Evolutionary conservation across 53 echinoderm and acorn worm genomes (phyloP).

Genomic region (Actinopyga echinites): DNA sequence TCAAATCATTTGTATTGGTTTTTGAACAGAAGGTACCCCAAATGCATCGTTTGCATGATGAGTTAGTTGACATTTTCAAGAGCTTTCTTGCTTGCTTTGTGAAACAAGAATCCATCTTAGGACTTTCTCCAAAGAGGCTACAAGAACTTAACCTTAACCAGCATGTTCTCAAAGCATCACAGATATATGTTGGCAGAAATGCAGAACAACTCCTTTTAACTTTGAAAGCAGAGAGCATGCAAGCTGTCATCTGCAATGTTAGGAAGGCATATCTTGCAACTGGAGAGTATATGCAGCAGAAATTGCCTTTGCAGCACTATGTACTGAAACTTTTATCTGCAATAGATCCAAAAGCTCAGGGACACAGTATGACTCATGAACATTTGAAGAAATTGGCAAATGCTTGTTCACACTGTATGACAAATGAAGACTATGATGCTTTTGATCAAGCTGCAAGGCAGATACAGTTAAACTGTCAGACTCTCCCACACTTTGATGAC

Average conservation of each 20-base stretch:
- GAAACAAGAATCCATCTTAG: slow-evolving; percentile 39
- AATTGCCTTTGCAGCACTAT: slow-evolving; percentile 37
- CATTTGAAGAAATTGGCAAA: slow-evolving; percentile 41
- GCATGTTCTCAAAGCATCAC: slow-evolving; percentile 34
- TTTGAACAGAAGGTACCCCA: slow-evolving; percentile 52
- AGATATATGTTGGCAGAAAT: slow-evolving; percentile 28
- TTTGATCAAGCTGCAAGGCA: slow-evolving; percentile 38
- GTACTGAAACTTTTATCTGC: slow-evolving; percentile 37
- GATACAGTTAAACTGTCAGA: slow-evolving; percentile 36
- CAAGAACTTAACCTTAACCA: slow-evolving; percentile 6
- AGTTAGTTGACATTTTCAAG: slow-evolving; percentile 43
- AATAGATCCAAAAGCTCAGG: slow-evolving; percentile 52
- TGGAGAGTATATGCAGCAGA: slow-evolving; percentile 41
- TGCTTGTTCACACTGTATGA: slow-evolving; percentile 5
- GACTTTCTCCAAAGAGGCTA: slow-evolving; percentile 22
- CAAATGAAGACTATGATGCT: slow-evolving; percentile 14
- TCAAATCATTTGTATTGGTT: slow-evolving; percentile 58
- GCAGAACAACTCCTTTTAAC: slow-evolving; percentile 7
- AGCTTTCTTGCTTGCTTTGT: slow-evolving; percentile 59
- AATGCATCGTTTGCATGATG: slow-evolving; percentile 52
- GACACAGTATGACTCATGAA: slow-evolving; percentile 35
- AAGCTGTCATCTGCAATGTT: slow-evolving; percentile 22
- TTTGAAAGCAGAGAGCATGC: slow-evolving; percentile 10
- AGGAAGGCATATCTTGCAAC: slow-evolving; percentile 34
- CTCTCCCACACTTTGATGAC: slow-evolving; percentile 24